Percentiles rank a stretch among this genome's conserved stretches.
Evolutionary conservation across 1,140 invertebrate genomes (phyloP).

Genomic region (Apolygus lucorum): DNA sequence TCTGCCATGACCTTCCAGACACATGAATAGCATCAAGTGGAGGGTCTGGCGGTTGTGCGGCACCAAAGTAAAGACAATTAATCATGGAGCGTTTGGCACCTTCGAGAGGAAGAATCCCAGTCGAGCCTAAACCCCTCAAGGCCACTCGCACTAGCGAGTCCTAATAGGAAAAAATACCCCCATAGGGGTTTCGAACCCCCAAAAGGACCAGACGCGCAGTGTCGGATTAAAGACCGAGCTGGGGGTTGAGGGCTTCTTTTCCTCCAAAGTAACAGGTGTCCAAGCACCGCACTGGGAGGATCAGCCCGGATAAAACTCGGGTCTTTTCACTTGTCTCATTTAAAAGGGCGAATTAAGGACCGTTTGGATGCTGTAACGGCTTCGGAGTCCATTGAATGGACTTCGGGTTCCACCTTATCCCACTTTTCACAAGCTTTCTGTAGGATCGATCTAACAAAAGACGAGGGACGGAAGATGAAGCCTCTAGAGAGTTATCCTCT

Average conservation of each 20-base stretch:
- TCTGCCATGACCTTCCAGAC: no score
- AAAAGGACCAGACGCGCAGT: background rate
- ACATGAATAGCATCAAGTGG: no score
- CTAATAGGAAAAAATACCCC: background rate
- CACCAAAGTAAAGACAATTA: background rate
- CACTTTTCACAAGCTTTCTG: background rate
- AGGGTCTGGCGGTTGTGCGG: no score
- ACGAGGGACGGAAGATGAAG: background rate
- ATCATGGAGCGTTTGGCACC: conserved; percentile 7
- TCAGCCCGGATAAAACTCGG: background rate
- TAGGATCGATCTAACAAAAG: background rate
- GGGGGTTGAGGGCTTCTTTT: background rate
- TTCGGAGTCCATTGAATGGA: background rate
- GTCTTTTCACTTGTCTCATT: background rate
- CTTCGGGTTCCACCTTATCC: no score
- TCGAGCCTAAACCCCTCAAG: background rate
- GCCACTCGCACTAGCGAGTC: background rate
- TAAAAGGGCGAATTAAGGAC: background rate
- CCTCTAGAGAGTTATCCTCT: background rate
- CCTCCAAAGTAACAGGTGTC: background rate
- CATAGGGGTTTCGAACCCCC: background rate
- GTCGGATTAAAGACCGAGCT: conserved; percentile 1
- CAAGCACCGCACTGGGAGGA: background rate
- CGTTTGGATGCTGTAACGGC: background rate
- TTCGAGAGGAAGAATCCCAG: background rate